These are phyloP conservation scores for Aptenodytes forsteri DNA, from an alignment of 2,113 vertebrate species.

Conservation along the genomic window DNA sequence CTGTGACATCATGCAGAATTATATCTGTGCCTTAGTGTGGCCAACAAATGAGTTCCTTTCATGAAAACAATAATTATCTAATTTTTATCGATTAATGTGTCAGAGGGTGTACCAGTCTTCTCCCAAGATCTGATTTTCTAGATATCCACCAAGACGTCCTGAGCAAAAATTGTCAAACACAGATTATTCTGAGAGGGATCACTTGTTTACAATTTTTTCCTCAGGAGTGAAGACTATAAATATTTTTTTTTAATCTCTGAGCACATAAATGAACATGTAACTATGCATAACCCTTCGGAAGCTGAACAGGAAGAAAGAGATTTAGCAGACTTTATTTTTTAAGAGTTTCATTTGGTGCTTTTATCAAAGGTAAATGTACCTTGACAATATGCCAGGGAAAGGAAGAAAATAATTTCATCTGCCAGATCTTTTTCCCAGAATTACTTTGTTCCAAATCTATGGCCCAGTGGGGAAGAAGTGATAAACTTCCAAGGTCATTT, in stretches of 20 bases:
- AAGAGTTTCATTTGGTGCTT: not conserved
- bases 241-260: not conserved
- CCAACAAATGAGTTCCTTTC: not conserved
- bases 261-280: not conserved
- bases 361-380: not conserved
- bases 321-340: not conserved
- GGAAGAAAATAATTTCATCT: constrained; percentile 21
- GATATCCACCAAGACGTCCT: not conserved
- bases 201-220: not conserved
- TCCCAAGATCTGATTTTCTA: not conserved
- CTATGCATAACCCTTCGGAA: not conserved
- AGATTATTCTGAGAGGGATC: not conserved
- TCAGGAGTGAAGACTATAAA: not conserved
- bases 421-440: not conserved
- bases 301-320: not conserved
- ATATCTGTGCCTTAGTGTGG: not conserved
- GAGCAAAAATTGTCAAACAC: not conserved
- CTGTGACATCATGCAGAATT: not conserved
- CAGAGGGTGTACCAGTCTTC: not conserved
- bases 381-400: constrained; percentile 18
- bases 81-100: not conserved
- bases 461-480: constrained; percentile 6
- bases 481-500: constrained; percentile 32
- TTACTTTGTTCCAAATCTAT: constrained; percentile 27
- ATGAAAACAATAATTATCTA: not conserved